A percentile compares a stretch with the other conserved stretches of the same genome.
phyloP scores from a whole-genome alignment of 30 jellyfish, hydroid and myxozoan species.

The Turritopsis rubra region DNA sequence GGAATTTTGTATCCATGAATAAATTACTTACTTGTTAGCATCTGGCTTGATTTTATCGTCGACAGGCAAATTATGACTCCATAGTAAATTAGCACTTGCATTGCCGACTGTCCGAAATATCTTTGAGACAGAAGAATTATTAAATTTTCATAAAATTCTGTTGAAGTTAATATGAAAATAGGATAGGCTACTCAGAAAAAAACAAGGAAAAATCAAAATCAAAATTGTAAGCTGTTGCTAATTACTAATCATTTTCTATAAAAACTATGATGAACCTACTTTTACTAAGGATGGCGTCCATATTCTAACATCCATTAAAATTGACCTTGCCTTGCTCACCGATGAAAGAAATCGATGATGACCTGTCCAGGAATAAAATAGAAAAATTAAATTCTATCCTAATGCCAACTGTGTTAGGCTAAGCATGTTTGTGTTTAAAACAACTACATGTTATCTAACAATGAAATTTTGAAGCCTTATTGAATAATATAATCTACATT shows the following conservation, averaged over 20 bases:
- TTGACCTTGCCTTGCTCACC: slow-evolving; percentile 50
- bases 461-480: too few species aligned
- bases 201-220: too few species aligned
- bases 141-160: background rate
- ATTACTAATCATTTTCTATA: too few species aligned
- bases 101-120: slow-evolving; percentile 63
- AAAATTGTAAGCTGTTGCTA: too few species aligned
- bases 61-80: slow-evolving; percentile 74
- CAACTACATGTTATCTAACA: too few species aligned
- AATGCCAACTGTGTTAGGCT: too few species aligned
- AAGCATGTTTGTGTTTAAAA: too few species aligned
- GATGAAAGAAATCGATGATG: slow-evolving; percentile 64
- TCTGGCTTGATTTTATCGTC: slow-evolving; percentile 70
- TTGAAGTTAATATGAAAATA: background rate
- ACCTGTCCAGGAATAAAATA: slow-evolving; percentile 17
- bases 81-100: slow-evolving; percentile 52
- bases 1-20: too few species aligned
- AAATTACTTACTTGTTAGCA: slow-evolving; percentile 36
- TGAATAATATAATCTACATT: too few species aligned
- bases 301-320: slow-evolving; percentile 56
- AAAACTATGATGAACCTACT: too few species aligned
- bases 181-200: too few species aligned
- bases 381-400: background rate
- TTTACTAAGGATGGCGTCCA: slow-evolving; percentile 51
- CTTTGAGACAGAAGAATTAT: slow-evolving; percentile 19